phyloP scores from a whole-genome alignment of 2,113 vertebrate species.

The Malurus alboscapulatus region DNA sequence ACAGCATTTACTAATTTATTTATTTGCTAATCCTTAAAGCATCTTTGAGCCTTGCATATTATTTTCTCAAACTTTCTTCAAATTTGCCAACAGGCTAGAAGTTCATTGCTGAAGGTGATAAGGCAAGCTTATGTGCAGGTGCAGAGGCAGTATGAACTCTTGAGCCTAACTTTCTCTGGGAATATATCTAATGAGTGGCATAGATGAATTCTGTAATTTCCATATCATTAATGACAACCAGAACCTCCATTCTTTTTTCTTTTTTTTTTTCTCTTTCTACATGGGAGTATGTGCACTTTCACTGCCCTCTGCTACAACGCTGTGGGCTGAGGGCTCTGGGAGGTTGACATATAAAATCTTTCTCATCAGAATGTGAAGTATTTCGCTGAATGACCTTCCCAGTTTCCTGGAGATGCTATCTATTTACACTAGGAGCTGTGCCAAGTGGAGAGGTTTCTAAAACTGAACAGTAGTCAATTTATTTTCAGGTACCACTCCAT shows the following conservation, averaged over 20 bases:
- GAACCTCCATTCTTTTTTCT: not conserved
- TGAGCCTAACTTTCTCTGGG: not conserved
- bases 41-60: not conserved
- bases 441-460: not conserved
- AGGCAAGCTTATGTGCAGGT: not conserved
- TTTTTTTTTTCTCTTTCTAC: not conserved
- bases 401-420: not conserved
- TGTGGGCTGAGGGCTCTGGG: not conserved
- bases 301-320: not conserved
- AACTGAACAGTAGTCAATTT: conserved; percentile 36
- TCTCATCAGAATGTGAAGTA: not conserved
- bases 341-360: not conserved
- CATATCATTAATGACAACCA: not conserved
- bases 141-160: not conserved
- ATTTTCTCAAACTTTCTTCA: not conserved
- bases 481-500: conserved; percentile 44
- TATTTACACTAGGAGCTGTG: not conserved
- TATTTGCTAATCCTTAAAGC: not conserved
- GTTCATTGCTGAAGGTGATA: not conserved
- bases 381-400: not conserved
- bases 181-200: not conserved
- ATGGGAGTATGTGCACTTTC: not conserved
- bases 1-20: not conserved
- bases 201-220: not conserved
- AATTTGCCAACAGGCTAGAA: not conserved